phyloP scores from a whole-genome alignment of 64 coral and sea anemone species.

The Actinia tenebrosa region DNA sequence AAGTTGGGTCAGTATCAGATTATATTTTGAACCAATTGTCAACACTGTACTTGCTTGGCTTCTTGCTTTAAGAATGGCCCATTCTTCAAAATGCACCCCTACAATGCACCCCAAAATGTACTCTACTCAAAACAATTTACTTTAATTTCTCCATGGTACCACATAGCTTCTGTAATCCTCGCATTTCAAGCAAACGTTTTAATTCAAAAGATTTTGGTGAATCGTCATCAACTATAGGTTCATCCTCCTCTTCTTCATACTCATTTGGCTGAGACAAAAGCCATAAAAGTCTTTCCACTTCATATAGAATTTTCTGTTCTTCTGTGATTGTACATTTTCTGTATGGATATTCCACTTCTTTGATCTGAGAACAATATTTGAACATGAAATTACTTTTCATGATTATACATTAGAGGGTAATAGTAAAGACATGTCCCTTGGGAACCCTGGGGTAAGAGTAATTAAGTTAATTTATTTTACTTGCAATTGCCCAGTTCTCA shows the following conservation, averaged over 20 bases:
- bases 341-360: constrained; percentile 58
- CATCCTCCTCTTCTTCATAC: constrained; percentile 36
- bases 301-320: constrained; percentile 70
- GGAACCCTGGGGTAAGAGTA: too few species aligned
- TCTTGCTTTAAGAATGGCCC: too few species aligned
- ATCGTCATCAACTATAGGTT: not conserved
- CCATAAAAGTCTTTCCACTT: constrained; percentile 73
- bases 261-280: constrained; percentile 24
- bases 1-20: too few species aligned
- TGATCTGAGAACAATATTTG: constrained; percentile 30
- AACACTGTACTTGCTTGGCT: too few species aligned
- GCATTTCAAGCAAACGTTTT: constrained; percentile 15
- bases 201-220: constrained; percentile 16
- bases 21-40: too few species aligned
- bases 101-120: too few species aligned
- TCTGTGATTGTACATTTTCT: constrained; percentile 50
- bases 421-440: too few species aligned
- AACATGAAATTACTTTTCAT: too few species aligned
- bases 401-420: too few species aligned
- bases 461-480: too few species aligned
- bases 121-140: not conserved
- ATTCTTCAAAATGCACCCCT: too few species aligned
- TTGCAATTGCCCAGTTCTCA: too few species aligned
- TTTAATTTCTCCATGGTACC: not conserved
- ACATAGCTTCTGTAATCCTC: constrained; percentile 25